These are phyloP conservation scores for Allygus modestus DNA, from an alignment of 2,888 invertebrate species.

Conservation along the genomic window DNA sequence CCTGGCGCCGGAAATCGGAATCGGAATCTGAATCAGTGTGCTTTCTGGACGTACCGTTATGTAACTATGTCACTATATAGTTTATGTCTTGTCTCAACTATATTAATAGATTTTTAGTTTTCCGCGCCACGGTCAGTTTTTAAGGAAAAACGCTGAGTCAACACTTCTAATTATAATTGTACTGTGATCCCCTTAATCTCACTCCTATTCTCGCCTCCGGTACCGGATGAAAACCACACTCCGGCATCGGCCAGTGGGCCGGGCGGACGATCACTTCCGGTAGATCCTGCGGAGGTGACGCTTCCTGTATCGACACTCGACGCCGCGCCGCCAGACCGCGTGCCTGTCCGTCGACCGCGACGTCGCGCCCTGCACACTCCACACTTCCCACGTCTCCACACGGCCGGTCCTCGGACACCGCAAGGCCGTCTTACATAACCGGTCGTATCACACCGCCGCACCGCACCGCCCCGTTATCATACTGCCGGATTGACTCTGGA, in stretches of 20 bases:
- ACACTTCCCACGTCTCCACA: background rate
- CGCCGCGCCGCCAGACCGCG: background rate
- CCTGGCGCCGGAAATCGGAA: too few species aligned
- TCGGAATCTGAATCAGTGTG: too few species aligned
- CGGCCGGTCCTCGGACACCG: background rate
- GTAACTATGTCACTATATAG: too few species aligned
- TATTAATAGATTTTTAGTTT: too few species aligned
- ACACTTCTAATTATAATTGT: too few species aligned
- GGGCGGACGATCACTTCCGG: constrained; percentile 17
- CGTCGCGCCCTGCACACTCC: background rate
- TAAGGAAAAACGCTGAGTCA: too few species aligned
- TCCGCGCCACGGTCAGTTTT: too few species aligned
- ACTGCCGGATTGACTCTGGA: background rate
- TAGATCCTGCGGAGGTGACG: background rate
- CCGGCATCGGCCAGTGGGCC: background rate
- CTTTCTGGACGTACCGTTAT: too few species aligned
- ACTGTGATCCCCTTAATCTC: too few species aligned
- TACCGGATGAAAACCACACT: too few species aligned
- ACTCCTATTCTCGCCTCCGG: too few species aligned
- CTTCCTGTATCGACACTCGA: background rate
- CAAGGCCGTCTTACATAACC: background rate
- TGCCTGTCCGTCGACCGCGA: background rate
- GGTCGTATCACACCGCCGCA: background rate
- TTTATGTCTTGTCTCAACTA: too few species aligned
- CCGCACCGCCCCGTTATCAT: background rate